phyloP scores from a whole-genome alignment of 2,113 vertebrate species.

The Tetrao urogallus region DNA sequence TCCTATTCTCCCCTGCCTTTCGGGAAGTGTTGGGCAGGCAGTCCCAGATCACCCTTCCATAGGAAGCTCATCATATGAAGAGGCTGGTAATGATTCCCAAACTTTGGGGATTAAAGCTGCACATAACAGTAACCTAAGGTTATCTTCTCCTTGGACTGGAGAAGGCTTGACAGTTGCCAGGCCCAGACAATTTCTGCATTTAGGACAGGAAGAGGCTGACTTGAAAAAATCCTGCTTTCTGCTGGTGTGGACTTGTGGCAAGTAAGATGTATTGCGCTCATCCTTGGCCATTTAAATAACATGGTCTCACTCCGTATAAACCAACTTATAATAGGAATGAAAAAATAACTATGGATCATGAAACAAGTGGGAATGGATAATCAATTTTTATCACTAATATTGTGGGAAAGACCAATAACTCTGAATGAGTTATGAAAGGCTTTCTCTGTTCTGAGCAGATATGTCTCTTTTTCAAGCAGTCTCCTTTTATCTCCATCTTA shows the following conservation, averaged over 20 bases:
- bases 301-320: conserved; percentile 68
- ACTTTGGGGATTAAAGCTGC: neutral
- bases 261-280: conserved; percentile 52
- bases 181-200: conserved; percentile 29
- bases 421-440: conserved; percentile 74
- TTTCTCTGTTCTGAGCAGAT: conserved; percentile 45
- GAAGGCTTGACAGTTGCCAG: neutral
- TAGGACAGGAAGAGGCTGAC: neutral
- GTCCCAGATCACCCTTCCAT: neutral
- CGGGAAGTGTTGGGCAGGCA: neutral
- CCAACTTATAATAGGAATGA: conserved; percentile 71
- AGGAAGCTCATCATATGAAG: neutral
- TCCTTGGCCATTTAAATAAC: conserved; percentile 74
- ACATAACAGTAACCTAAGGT: neutral
- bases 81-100: accelerated
- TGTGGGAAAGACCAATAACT: conserved; percentile 70
- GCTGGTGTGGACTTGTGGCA: conserved; percentile 50
- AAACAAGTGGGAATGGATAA: conserved; percentile 82
- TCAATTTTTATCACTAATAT: conserved; percentile 84
- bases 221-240: conserved; percentile 32
- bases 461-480: neutral
- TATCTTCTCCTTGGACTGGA: neutral
- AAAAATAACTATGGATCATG: conserved; percentile 75
- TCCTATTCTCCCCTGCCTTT: neutral
- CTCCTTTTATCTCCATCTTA: neutral